phyloP scores from a whole-genome alignment of 2,888 invertebrate species.

The Antheraea yamamai region DNA sequence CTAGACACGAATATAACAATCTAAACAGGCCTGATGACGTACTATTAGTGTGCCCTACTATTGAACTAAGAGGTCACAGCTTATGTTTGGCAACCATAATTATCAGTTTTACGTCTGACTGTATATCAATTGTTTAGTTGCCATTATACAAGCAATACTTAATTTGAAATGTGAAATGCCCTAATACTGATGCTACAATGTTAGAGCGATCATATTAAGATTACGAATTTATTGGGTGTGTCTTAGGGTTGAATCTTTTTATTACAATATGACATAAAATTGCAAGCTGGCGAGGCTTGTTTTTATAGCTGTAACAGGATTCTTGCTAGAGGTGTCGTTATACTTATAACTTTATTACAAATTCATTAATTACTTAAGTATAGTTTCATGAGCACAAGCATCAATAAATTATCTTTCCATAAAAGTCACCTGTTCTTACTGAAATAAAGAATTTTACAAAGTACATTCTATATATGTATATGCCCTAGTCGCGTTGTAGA shows the following conservation, averaged over 20 bases:
- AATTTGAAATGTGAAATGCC: not conserved
- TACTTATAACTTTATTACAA: not conserved
- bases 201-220: not conserved
- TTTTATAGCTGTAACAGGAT: not conserved
- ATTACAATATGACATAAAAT: not conserved
- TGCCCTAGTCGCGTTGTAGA: not conserved
- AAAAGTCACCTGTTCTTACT: not conserved
- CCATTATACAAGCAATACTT: too few relatives aligned
- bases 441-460: not conserved
- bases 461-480: not conserved
- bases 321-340: not conserved
- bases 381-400: too few relatives aligned
- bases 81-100: too few relatives aligned
- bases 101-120: too few relatives aligned
- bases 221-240: not conserved
- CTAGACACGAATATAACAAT: too few relatives aligned
- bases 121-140: too few relatives aligned
- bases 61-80: too few relatives aligned
- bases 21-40: too few relatives aligned
- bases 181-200: not conserved
- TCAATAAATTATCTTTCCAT: not conserved
- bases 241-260: not conserved
- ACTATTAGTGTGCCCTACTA: too few relatives aligned
- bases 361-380: not conserved
- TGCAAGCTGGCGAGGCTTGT: not conserved